A percentile compares a stretch with the other conserved stretches of the same genome.
These are phyloP conservation scores for Sebastes matsubarae DNA, from an alignment of 2,797 vertebrate species.

Conservation along the genomic window DNA sequence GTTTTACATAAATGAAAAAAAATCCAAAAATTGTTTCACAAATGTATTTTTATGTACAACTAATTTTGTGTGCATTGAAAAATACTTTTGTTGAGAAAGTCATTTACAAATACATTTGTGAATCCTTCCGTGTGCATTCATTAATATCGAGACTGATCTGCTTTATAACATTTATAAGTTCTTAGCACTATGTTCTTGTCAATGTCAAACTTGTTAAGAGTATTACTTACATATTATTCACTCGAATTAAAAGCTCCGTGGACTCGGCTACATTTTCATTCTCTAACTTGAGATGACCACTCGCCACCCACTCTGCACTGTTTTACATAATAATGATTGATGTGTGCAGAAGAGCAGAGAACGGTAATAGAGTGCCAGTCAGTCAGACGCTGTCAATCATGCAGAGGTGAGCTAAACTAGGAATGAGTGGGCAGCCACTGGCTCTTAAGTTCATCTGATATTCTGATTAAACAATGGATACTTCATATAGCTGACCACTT, in stretches of 20 bases:
- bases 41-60: background rate
- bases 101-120: background rate
- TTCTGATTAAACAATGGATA: constrained; percentile 3
- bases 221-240: background rate
- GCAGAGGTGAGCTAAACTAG: constrained; percentile 5
- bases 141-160: background rate
- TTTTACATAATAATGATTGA: constrained; percentile 12
- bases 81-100: no score
- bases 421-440: background rate
- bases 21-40: background rate
- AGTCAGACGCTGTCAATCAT: constrained; percentile 3
- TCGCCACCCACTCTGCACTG: constrained; percentile 5
- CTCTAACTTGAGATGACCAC: background rate
- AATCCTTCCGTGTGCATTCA: background rate
- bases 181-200: background rate
- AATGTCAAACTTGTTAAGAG: background rate
- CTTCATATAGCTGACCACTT: background rate
- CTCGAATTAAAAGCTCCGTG: background rate
- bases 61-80: no score
- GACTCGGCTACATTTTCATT: background rate
- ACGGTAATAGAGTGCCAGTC: background rate
- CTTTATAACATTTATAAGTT: background rate
- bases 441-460: background rate
- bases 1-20: no score
- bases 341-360: constrained; percentile 1